Conservation (phyloP, 2,888 invertebrate species). For the Nymphalis polychloros region DNA sequence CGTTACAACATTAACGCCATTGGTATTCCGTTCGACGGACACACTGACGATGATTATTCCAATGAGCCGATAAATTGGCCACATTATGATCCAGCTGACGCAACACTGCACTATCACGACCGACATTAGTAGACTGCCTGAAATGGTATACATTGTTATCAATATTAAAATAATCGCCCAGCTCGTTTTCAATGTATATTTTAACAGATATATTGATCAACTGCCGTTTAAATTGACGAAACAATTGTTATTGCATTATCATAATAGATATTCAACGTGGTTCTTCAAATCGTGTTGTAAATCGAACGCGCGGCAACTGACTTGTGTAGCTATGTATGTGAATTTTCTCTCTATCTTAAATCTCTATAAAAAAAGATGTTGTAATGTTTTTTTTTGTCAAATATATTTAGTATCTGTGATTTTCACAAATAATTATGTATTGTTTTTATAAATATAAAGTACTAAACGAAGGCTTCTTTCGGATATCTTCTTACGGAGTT, state of each 20-base stretch:
- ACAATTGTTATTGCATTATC: slow-evolving; percentile 16
- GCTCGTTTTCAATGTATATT: slow-evolving; percentile 17
- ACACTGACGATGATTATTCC: slow-evolving; percentile 50
- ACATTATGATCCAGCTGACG: slow-evolving; percentile 52
- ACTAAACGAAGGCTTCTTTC: no score
- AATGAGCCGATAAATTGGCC: slow-evolving; percentile 54
- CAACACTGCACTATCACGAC: slow-evolving; percentile 63
- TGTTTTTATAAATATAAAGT: no score
- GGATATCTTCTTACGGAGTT: no score
- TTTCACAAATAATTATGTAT: no score
- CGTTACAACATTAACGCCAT: slow-evolving; percentile 38
- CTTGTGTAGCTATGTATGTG: no score
- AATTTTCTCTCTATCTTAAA: no score
- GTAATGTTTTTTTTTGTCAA: no score
- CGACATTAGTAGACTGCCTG: slow-evolving; percentile 45
- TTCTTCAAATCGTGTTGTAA: neutral
- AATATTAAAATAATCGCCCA: slow-evolving; percentile 38
- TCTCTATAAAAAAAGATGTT: no score
- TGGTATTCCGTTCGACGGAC: slow-evolving; percentile 42
- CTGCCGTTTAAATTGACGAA: slow-evolving; percentile 23
- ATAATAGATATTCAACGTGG: neutral
- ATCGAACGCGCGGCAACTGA: no score
- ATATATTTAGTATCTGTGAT: no score
- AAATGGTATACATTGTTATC: slow-evolving; percentile 40
- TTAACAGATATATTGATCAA: slow-evolving; percentile 25